Conservation (phyloP, 2,888 invertebrate genomes). For the Hirtodrosophila duncani region DNA sequence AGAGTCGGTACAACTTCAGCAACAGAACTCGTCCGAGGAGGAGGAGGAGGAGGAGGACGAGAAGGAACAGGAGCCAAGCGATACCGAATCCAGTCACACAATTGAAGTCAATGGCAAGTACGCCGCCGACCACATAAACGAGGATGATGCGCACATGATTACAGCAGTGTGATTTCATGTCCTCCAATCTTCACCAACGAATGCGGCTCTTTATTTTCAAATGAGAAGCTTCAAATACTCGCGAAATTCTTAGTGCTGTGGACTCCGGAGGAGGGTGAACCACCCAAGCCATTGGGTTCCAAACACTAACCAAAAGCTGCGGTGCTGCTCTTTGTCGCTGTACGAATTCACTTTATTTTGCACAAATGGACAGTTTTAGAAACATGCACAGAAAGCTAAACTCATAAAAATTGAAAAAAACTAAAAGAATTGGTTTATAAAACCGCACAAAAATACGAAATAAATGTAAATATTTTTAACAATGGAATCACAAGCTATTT, state of each 20-base stretch:
- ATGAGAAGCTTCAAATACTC: conserved; percentile 15
- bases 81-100: conserved; percentile 58
- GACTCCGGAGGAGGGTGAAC: conserved; percentile 1
- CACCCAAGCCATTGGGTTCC: background rate
- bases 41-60: conserved; percentile 39
- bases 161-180: conserved; percentile 57
- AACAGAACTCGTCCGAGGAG: conserved; percentile 27
- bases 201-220: conserved; percentile 25
- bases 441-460: conserved; percentile 51
- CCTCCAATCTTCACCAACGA: too few relatives aligned
- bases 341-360: conserved; percentile 2
- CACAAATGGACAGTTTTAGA: conserved; percentile 22
- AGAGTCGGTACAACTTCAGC: conserved; percentile 25
- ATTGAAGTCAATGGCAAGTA: conserved; percentile 54
- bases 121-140: conserved; percentile 51
- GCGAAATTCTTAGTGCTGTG: conserved; percentile 13
- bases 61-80: conserved; percentile 45
- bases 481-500: background rate
- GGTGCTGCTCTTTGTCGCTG: conserved; percentile 9
- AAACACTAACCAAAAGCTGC: conserved; percentile 9
- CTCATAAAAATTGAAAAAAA: conserved; percentile 51
- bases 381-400: conserved; percentile 18
- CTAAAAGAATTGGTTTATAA: conserved; percentile 50
- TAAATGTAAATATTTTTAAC: conserved; percentile 65
- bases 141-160: conserved; percentile 72